Percentiles rank a stretch among this genome's conserved stretches.
phyloP scores from a whole-genome alignment of 2,888 invertebrate species.

The Drosophila maculinotata region DNA sequence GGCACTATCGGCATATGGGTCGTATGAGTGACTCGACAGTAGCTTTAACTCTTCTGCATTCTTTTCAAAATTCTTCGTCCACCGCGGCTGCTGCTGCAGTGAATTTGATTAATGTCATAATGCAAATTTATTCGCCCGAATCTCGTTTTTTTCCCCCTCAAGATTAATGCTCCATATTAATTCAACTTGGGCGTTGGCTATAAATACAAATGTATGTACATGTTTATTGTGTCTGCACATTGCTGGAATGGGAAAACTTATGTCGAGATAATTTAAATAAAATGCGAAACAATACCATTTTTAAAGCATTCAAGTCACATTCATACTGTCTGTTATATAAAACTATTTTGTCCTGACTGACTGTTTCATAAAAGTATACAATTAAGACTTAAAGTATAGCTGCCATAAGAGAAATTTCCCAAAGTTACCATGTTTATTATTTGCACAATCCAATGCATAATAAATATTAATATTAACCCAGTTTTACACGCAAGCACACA shows the following conservation, averaged over 20 bases:
- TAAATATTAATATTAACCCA: conserved; percentile 77
- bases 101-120: conserved; percentile 77
- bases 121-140: conserved; percentile 72
- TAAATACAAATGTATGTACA: conserved; percentile 17
- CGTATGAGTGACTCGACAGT: conserved; percentile 53
- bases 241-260: too few relatives aligned
- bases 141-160: conserved; percentile 39
- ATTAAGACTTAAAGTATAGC: too few relatives aligned
- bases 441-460: conserved; percentile 71
- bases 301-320: too few relatives aligned
- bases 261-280: conserved; percentile 23
- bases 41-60: conserved; percentile 19
- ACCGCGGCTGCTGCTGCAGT: conserved; percentile 33
- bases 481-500: conserved; percentile 37
- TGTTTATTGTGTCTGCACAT: not conserved
- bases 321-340: too few relatives aligned
- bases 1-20: conserved; percentile 69
- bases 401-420: too few relatives aligned
- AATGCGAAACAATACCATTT: conserved; percentile 1
- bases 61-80: not conserved
- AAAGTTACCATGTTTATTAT: too few relatives aligned
- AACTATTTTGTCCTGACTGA: too few relatives aligned
- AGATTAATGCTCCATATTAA: conserved; percentile 71
- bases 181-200: conserved; percentile 33
- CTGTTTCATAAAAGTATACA: too few relatives aligned